Conservation (phyloP, 2,113 vertebrate species). For the Stomatorhinus ivindoensis region DNA sequence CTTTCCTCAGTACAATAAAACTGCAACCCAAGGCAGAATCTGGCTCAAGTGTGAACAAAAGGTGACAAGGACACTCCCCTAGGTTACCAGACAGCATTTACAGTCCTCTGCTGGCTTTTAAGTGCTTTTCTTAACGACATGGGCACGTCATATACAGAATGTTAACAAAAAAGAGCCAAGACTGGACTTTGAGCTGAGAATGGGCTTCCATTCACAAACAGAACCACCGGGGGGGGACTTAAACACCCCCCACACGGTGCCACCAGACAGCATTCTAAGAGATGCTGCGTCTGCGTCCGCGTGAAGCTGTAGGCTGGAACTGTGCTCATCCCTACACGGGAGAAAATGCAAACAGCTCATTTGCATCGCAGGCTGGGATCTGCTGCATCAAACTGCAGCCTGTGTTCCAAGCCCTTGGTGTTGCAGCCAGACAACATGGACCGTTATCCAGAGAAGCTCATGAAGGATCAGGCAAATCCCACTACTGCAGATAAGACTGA, state of each 20-base stretch:
- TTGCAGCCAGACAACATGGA: conserved; percentile 45
- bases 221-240: neutral
- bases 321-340: conserved; percentile 14
- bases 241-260: neutral
- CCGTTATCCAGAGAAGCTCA: conserved; percentile 52
- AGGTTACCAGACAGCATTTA: neutral
- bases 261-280: neutral
- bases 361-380: conserved; percentile 12
- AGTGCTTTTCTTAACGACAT: neutral
- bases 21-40: neutral
- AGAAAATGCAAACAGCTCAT: neutral
- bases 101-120: neutral
- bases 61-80: neutral
- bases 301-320: neutral
- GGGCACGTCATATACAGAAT: neutral
- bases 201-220: neutral
- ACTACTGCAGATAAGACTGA: conserved; percentile 40
- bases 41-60: neutral
- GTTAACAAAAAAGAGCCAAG: neutral
- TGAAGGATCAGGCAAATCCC: conserved; percentile 47
- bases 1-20: conserved; percentile 3
- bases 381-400: conserved; percentile 36
- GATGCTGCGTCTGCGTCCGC: neutral
- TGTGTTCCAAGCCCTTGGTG: conserved; percentile 38
- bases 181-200: neutral